Conservation (phyloP, 2,888 invertebrate species). For the Metacarcinus magister region DNA sequence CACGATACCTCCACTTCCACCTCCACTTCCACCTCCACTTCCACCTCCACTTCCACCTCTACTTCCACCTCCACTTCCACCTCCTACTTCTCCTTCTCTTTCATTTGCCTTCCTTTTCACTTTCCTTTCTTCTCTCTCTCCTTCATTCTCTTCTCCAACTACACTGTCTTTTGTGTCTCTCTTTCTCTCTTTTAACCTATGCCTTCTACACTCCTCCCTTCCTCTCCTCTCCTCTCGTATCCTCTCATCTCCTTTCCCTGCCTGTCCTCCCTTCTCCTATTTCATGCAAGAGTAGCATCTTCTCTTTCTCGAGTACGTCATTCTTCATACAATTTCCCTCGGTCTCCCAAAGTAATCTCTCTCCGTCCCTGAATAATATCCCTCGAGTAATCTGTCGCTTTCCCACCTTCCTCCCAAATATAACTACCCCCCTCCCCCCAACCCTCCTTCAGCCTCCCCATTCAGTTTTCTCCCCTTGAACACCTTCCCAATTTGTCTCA, state of each 20-base stretch:
- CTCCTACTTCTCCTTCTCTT: not conserved
- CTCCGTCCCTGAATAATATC: not conserved
- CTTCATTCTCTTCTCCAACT: not conserved
- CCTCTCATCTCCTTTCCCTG: not conserved
- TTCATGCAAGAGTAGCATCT: constrained; percentile 6
- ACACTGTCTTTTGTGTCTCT: not conserved
- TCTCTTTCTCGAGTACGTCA: not conserved
- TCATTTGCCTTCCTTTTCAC: not conserved
- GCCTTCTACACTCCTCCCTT: not conserved
- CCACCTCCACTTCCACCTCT: not conserved
- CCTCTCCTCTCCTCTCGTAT: not conserved
- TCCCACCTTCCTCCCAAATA: not conserved
- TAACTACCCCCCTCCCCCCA: not conserved
- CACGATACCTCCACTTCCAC: not conserved
- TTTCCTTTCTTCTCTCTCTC: not conserved
- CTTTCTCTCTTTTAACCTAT: not conserved
- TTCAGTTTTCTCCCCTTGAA: not conserved
- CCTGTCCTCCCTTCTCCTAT: not conserved
- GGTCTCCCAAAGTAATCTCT: not conserved
- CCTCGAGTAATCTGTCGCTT: constrained; percentile 10
- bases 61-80: not conserved
- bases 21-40: not conserved
- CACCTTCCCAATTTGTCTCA: not conserved
- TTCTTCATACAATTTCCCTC: not conserved
- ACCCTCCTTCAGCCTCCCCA: not conserved